Base-by-base conservation (phyloP, 2,797 vertebrate genomes). In the Enoplosus armatus region DNA sequence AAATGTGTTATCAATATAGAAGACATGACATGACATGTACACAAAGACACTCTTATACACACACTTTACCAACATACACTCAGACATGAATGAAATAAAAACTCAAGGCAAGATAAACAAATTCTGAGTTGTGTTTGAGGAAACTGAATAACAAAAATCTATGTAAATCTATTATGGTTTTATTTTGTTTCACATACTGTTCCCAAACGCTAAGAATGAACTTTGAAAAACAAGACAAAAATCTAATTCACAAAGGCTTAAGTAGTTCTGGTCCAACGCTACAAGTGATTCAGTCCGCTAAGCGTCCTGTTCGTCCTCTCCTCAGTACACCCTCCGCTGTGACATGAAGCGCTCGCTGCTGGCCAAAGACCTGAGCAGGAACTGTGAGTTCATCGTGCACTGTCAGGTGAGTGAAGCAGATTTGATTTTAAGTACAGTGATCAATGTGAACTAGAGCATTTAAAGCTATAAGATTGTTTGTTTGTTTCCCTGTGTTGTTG, bases 301-400 rank as follows among this genome's bases (percentile, higher is more conserved):
- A 50, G 11, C 1, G 1, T 48, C 12, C 4, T 12, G 8, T 51
- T 3, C 0, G 12, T 63, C 50, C 26, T 22, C 68, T 89, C 54
- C 64, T 33, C 79, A 99, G 98, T 99, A 99, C 82, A 96, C 95
- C 0, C 95, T 99, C 11, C 97, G 98, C 83, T 99, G 98, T 89
- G 98, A 99, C 90, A 95, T 99, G 96, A 95, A 95, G 80, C 96
- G 98, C 54, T 95, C 98, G 5, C 95, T 99, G 87, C 82, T 99
- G 92, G 97, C 97, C 22, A 99, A 99, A 93, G 98, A 99, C 93
- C 89, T 99, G 80, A 98, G 93, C 62, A 97, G 97, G 95, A 97
- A 93, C 68, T 99, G 97, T 58, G 98, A 99, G 87, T 99, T 99
- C 93, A 99, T 99, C 77, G 93, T 99, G 0, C 98, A 99, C 89